Percentiles rank a stretch among this genome's conserved stretches.
Conservation (phyloP, 2,888 invertebrate genomes). For the Resseliella maxima region DNA sequence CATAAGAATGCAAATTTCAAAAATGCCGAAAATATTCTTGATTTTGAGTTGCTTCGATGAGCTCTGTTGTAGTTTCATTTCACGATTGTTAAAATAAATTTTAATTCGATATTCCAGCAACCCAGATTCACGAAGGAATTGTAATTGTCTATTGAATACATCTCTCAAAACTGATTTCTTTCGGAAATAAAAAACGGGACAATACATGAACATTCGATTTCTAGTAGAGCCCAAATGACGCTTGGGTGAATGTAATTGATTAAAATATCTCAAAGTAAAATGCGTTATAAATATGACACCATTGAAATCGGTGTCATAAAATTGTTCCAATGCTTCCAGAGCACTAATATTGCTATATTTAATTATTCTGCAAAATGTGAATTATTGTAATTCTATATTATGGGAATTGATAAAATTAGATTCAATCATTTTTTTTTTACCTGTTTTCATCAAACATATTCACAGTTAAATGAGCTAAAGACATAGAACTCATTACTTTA, state of each 20-base stretch:
- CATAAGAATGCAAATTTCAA: not conserved
- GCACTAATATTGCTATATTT: too few species aligned
- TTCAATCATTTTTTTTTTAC: not conserved
- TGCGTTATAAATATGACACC: too few species aligned
- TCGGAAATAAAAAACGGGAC: not conserved
- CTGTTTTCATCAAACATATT: not conserved
- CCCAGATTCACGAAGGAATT: not conserved
- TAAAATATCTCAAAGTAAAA: too few species aligned
- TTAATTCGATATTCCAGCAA: not conserved
- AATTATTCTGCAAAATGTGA: too few species aligned
- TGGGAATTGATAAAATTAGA: too few species aligned
- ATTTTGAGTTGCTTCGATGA: not conserved
- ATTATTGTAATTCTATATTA: too few species aligned
- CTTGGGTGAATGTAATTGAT: not conserved
- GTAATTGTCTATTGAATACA: not conserved
- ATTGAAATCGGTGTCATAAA: too few species aligned
- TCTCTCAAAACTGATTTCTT: not conserved
- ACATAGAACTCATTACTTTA: not conserved
- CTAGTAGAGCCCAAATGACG: not conserved
- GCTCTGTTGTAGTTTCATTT: not conserved
- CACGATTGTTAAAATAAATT: not conserved
- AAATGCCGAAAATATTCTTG: not conserved
- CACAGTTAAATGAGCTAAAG: not conserved
- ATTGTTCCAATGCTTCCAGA: too few species aligned
- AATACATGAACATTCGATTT: not conserved